Evolutionary conservation across 2,888 invertebrate genomes (phyloP), one percentile per base, ranked within the genome.

Genomic region (Reticulitermes lucifugus): DNA sequence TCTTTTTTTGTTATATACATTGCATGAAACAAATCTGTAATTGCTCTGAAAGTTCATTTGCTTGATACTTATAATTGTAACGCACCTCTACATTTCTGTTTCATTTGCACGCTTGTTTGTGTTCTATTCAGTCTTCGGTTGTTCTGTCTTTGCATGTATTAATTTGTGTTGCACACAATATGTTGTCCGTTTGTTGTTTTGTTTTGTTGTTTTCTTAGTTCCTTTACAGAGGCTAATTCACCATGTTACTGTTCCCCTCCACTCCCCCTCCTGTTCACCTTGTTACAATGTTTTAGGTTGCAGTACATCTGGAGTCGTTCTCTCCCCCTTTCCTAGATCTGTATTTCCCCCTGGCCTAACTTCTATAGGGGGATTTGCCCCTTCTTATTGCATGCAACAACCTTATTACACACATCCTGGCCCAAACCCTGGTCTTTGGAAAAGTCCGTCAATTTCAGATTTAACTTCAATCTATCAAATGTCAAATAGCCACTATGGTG

Each of bases 371-470:
- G 65, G 83, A n/a, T 65, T 59, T 55, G 75, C 70, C 43, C 59
- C 85, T 59, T 84, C 85, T 59, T 84, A 84, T 84, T 84, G 85
- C 85, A 85, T 85, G 86, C 59, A 83, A 41, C 83, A 51, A 59
- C 83, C 73, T 35, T 81, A 35, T 60, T 81, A 59, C 22, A 81
- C 71, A 70, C 70, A 70, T 18, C n/a, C 84, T 22, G 79, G 41
- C 41, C 65, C 84, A 60, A 77, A 83, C 55, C 80, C 83, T n/a
- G 41, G 83, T n/a, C 83, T 86, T n/a, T 86, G 86, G 86, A 85
- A 85, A 81, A 85, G 85, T 71, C 85, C 86, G n/a, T 86, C 86
- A 43, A 83, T 86, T 59, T 71, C 85, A 35, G 86, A 86, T 75
- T 84, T 86, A 71, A 83, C 81, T 46, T 85, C 84, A 59, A 55